Percentiles rank a stretch among this genome's conserved stretches.
Evolutionary conservation across 2,797 vertebrate genomes (phyloP).

Genomic region (Characodon lateralis): DNA sequence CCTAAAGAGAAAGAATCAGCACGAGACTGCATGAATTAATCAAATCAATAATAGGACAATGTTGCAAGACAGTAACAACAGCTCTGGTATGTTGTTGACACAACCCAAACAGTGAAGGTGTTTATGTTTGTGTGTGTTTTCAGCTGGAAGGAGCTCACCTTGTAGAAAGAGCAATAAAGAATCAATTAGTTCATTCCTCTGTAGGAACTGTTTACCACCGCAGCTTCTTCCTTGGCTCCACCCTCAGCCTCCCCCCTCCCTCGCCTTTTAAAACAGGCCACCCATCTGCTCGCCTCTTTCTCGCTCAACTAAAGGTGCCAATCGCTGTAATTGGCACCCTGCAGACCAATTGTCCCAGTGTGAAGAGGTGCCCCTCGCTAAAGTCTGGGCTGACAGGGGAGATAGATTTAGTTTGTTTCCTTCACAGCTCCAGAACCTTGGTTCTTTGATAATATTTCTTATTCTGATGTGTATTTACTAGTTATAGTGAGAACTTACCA

Average conservation of each 20-base stretch:
- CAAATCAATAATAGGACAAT: background rate
- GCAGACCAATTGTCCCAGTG: conserved; percentile 77
- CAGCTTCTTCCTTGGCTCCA: conserved; percentile 26
- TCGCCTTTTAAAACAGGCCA: conserved; percentile 69
- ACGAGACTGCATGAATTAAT: too few relatives aligned
- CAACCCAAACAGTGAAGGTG: too few relatives aligned
- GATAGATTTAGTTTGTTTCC: conserved; percentile 24
- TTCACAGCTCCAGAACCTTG: conserved; percentile 22
- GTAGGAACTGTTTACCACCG: conserved; percentile 42
- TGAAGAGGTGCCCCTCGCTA: conserved; percentile 58
- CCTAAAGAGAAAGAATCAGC: background rate
- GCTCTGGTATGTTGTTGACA: background rate
- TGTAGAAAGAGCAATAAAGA: conserved; percentile 41
- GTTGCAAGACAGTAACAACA: background rate
- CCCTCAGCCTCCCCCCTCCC: conserved; percentile 22
- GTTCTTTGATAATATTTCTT: conserved; percentile 13
- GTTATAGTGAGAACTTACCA: too few relatives aligned
- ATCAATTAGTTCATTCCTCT: conserved; percentile 33
- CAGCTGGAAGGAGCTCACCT: conserved; percentile 14
- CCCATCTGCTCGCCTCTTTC: conserved; percentile 78
- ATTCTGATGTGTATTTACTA: background rate
- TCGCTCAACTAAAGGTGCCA: conserved; percentile 80
- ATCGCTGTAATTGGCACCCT: conserved; percentile 85
- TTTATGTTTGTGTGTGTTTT: conserved; percentile 2
- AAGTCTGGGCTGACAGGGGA: conserved; percentile 36